Evolutionary conservation across 1,140 invertebrate genomes (phyloP).

Genomic region (Drosophila nannoptera): DNA sequence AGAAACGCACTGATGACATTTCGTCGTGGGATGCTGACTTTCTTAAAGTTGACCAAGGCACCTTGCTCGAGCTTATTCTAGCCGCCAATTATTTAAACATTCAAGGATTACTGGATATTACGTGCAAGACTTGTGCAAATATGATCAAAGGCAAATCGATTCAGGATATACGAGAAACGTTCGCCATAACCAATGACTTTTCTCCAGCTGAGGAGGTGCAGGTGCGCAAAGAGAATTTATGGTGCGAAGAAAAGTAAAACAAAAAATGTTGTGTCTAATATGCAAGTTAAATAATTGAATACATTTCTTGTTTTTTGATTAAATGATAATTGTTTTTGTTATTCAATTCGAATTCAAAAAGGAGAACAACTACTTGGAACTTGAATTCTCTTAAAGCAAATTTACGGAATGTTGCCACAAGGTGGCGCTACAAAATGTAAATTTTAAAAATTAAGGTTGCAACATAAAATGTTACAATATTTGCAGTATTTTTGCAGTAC

Average conservation of each 20-base stretch:
- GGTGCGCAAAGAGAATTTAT: slow-evolving; percentile 98
- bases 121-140: slow-evolving; percentile 99
- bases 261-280: not conserved
- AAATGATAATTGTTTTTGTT: not conserved
- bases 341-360: no score
- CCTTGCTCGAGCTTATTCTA: slow-evolving; percentile 95
- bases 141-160: slow-evolving; percentile 99
- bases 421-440: slow-evolving; percentile 18
- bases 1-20: slow-evolving; percentile 99
- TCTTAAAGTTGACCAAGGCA: slow-evolving; percentile 98
- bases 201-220: slow-evolving; percentile 97
- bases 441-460: not conserved
- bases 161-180: slow-evolving; percentile 98
- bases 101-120: slow-evolving; percentile 97
- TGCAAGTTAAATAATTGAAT: not conserved
- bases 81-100: slow-evolving; percentile 99
- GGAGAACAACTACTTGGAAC: no score
- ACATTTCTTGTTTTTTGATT: not conserved
- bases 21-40: slow-evolving; percentile 99
- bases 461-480: no score
- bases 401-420: not conserved
- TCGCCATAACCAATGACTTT: slow-evolving; percentile 99
- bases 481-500: not conserved
- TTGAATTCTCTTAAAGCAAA: no score
- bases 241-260: slow-evolving; percentile 96